phyloP scores from a whole-genome alignment of 1,140 invertebrate genomes.

The Polypedilum vanderplanki region DNA sequence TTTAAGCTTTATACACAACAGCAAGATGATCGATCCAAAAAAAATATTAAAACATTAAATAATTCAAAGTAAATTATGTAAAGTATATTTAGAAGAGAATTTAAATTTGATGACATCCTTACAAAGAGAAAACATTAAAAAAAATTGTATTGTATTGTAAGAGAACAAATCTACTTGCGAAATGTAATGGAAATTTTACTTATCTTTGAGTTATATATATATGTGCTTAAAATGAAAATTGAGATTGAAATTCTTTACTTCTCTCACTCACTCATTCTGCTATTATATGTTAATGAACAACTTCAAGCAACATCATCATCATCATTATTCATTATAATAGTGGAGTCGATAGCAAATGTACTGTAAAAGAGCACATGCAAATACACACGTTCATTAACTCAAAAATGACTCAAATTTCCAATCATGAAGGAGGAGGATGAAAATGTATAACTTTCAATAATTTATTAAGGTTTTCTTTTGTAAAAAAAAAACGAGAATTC shows the following conservation, averaged over 20 bases:
- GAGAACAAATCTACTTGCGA: conserved; percentile 17
- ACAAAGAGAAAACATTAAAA: too few relatives aligned
- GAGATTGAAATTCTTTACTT: too few relatives aligned
- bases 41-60: not conserved
- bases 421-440: not conserved
- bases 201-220: not conserved
- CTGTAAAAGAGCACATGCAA: too few relatives aligned
- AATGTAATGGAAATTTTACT: conserved; percentile 6
- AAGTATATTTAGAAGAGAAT: not conserved
- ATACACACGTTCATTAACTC: not conserved
- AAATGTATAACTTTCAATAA: conserved; percentile 1
- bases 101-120: too few relatives aligned
- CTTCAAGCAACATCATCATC: not conserved
- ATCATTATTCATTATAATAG: conserved; percentile 3
- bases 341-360: not conserved
- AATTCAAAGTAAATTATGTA: not conserved
- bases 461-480: not conserved
- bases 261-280: too few relatives aligned
- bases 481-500: not conserved
- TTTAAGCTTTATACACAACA: conserved; percentile 6
- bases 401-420: conserved; percentile 7
- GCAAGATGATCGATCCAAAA: not conserved
- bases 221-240: not conserved
- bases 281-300: too few relatives aligned
- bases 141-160: not conserved